These are phyloP conservation scores for Clupea harengus DNA, from an alignment of 2,113 vertebrate genomes.

Conservation along the genomic window DNA sequence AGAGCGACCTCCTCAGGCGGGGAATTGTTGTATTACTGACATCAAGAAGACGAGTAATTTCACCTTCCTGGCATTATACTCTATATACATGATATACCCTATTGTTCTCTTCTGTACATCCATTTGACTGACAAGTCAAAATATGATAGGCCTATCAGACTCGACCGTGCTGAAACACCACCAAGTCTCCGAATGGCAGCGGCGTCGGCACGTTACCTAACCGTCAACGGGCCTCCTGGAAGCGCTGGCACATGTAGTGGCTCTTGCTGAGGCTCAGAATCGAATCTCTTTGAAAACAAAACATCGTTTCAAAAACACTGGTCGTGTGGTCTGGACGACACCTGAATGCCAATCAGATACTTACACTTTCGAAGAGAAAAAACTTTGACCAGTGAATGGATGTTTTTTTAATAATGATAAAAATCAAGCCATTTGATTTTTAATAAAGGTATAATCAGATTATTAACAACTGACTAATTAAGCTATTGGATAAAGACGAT, in stretches of 20 bases:
- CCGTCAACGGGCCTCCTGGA: background rate
- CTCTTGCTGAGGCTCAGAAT: background rate
- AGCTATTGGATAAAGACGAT: background rate
- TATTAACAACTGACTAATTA: background rate
- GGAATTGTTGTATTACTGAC: background rate
- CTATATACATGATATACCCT: no score
- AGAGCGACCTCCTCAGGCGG: conserved; percentile 2
- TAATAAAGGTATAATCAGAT: background rate
- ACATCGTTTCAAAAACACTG: no score
- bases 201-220: background rate
- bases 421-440: no score
- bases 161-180: background rate
- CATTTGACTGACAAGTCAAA: background rate
- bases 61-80: background rate
- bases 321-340: no score
- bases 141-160: background rate
- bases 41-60: background rate
- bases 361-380: background rate
- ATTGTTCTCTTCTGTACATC: no score
- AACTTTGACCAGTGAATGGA: background rate
- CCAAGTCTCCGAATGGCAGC: background rate
- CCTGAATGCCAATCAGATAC: no score
- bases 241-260: background rate
- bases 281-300: no score
- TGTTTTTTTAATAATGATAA: no score